These are phyloP conservation scores for Euleptes europaea DNA, from an alignment of 2,113 vertebrate species.

Conservation along the genomic window DNA sequence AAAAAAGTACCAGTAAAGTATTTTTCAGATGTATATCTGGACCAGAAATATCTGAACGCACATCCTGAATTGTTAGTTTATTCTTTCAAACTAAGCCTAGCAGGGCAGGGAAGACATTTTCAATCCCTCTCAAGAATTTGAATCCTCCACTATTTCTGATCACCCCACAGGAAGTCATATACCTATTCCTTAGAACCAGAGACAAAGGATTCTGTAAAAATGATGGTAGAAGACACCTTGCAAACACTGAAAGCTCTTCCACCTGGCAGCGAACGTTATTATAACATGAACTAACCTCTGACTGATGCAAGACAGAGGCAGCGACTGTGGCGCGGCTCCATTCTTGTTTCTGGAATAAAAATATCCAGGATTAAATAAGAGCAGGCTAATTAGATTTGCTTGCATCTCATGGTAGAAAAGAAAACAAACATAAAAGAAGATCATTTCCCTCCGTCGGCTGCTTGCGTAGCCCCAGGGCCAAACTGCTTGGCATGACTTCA, in stretches of 20 bases:
- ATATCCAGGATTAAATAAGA: background rate
- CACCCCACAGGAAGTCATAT: background rate
- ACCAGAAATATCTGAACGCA: too few relatives aligned
- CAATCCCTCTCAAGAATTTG: background rate
- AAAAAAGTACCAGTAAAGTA: too few relatives aligned
- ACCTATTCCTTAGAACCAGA: background rate
- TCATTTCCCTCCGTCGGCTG: conserved; percentile 1
- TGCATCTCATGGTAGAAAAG: background rate
- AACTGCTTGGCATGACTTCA: background rate
- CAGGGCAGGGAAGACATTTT: background rate
- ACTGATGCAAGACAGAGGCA: background rate
- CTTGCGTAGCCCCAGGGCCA: background rate
- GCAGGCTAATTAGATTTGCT: background rate
- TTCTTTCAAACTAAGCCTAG: background rate
- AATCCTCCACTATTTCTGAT: background rate
- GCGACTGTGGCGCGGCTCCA: background rate
- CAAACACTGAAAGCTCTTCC: background rate
- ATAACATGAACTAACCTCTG: background rate
- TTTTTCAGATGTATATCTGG: too few relatives aligned
- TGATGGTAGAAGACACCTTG: background rate
- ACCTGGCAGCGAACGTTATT: background rate
- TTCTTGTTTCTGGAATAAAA: background rate
- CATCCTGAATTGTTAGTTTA: background rate
- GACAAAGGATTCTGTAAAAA: background rate
- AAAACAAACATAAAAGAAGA: background rate